A percentile compares a stretch with the other conserved stretches of the same genome.
Conservation (phyloP, 2,888 invertebrate genomes). For the Drosophila recens region DNA sequence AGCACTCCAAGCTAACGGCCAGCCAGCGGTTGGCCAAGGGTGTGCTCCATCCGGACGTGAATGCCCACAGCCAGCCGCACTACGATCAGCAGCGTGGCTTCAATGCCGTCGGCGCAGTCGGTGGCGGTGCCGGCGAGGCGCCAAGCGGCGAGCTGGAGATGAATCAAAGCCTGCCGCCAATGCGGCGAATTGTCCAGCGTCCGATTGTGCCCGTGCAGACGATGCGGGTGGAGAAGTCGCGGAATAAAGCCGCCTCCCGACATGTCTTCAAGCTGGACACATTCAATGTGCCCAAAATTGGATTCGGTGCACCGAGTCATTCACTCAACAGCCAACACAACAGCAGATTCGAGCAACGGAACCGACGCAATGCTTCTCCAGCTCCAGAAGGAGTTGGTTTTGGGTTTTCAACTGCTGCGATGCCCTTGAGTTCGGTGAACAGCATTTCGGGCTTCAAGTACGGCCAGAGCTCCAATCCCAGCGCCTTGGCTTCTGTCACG, state of each 20-base stretch:
- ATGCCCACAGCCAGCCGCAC: constrained; percentile 39
- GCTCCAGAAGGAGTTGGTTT: constrained; percentile 6
- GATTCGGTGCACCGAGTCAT: constrained; percentile 29
- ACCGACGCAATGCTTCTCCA: neutral
- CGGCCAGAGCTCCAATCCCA: constrained; percentile 40
- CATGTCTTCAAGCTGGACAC: constrained; percentile 59
- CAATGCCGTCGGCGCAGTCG: neutral
- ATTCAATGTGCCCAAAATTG: constrained; percentile 52
- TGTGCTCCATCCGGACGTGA: constrained; percentile 30
- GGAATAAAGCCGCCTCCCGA: constrained; percentile 19
- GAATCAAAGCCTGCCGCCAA: neutral
- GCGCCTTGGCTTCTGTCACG: constrained; percentile 56
- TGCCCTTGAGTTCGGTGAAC: constrained; percentile 1
- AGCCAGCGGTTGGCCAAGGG: constrained; percentile 55
- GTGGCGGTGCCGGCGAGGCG: constrained; percentile 44
- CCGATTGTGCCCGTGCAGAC: constrained; percentile 70
- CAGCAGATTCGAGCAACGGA: constrained; percentile 18
- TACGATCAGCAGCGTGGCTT: constrained; percentile 33
- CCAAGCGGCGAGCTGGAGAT: constrained; percentile 10
- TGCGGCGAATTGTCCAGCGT: constrained; percentile 27
- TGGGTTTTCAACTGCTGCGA: constrained; percentile 34
- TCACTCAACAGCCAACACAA: neutral
- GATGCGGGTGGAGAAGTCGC: constrained; percentile 71
- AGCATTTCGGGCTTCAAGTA: constrained; percentile 28
- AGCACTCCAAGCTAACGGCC: constrained; percentile 49